Percentiles rank a stretch among this genome's conserved stretches.
phyloP scores from a whole-genome alignment of 2,113 vertebrate genomes.

The Ia io region DNA sequence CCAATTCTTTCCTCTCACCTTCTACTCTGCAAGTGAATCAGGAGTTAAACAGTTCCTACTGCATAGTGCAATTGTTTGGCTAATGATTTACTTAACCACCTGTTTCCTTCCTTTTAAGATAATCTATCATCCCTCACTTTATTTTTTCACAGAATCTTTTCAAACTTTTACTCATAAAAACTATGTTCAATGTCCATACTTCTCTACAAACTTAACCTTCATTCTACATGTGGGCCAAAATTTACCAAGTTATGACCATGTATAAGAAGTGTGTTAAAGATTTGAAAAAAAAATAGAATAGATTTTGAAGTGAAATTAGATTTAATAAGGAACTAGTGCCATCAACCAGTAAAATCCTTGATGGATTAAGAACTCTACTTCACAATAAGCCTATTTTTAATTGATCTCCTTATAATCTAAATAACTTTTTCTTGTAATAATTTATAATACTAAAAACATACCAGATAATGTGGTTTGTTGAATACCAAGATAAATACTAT shows the following conservation, averaged over 20 bases:
- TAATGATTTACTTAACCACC: not conserved
- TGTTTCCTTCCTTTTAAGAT: not conserved
- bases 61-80: not conserved
- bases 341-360: too few relatives aligned
- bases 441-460: too few relatives aligned
- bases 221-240: not conserved
- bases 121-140: not conserved
- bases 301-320: not conserved
- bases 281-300: not conserved
- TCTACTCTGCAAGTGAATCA: too few relatives aligned
- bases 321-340: too few relatives aligned
- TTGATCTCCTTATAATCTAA: too few relatives aligned
- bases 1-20: not conserved
- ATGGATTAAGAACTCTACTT: too few relatives aligned
- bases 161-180: not conserved
- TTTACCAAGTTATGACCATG: not conserved
- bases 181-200: not conserved
- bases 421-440: too few relatives aligned
- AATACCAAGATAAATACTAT: not conserved
- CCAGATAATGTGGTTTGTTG: too few relatives aligned
- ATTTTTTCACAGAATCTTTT: not conserved
- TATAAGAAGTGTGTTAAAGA: not conserved
- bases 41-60: accelerated
- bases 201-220: not conserved
- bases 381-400: too few relatives aligned